phyloP scores from a whole-genome alignment of 1,140 invertebrate genomes.

The Eurosta solidaginis region DNA sequence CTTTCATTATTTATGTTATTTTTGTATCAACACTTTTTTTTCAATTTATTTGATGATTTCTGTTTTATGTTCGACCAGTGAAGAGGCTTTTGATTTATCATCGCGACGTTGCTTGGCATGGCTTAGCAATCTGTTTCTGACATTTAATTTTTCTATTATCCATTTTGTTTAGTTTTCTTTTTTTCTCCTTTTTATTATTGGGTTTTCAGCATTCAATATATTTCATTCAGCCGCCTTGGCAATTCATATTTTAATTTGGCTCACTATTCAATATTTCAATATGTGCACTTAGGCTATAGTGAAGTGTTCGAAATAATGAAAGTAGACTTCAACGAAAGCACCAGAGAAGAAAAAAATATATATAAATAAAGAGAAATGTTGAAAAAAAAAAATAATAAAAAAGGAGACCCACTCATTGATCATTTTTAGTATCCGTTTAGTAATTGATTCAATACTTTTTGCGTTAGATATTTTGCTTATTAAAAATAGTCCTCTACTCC shows the following conservation, averaged over 20 bases:
- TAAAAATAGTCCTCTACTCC: too few species aligned
- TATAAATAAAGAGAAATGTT: background rate
- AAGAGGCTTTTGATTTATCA: conserved; percentile 21
- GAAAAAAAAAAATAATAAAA: conserved; percentile 19
- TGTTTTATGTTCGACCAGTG: conserved; percentile 5
- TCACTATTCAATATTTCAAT: conserved; percentile 24
- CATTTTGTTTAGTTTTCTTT: background rate
- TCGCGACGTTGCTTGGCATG: background rate
- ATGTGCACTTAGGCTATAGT: background rate
- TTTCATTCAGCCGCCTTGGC: conserved; percentile 17
- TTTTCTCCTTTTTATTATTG: background rate
- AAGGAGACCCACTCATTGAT: background rate
- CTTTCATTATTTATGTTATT: conserved; percentile 4
- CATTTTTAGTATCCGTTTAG: background rate
- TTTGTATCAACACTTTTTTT: conserved; percentile 7
- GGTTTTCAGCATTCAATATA: too few species aligned
- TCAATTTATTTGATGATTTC: background rate
- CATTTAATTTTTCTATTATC: conserved; percentile 21
- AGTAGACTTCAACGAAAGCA: background rate
- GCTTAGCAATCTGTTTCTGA: conserved; percentile 11
- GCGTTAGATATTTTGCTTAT: background rate
- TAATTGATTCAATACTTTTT: conserved; percentile 9
- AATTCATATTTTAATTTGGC: conserved; percentile 25
- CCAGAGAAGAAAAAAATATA: background rate
- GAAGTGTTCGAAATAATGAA: background rate